Evolutionary conservation across 2,888 invertebrate genomes (phyloP).

Genomic region (Drosophila antonietae): DNA sequence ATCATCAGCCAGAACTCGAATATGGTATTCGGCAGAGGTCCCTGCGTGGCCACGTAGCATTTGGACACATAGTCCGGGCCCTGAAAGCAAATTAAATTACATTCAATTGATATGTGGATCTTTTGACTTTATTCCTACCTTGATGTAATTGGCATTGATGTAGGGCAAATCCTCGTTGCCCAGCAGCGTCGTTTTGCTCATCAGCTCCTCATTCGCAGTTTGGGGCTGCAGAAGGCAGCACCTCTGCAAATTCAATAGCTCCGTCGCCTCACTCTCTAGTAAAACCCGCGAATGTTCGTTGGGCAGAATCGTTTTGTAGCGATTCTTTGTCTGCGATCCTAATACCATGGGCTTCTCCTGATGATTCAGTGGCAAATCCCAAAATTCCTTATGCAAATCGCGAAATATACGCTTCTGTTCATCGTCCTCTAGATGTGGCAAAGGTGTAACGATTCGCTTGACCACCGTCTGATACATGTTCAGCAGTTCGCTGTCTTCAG

Average conservation of each 20-base stretch:
- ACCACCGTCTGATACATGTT: constrained; percentile 73
- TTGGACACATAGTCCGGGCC: constrained; percentile 95
- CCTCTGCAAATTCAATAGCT: constrained; percentile 55
- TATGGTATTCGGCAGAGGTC: constrained; percentile 94
- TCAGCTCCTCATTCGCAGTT: constrained; percentile 23
- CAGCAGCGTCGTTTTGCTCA: constrained; percentile 80
- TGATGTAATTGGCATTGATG: constrained; percentile 97
- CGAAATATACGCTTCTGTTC: constrained; percentile 88
- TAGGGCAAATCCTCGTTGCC: constrained; percentile 88
- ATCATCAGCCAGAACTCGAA: constrained; percentile 97
- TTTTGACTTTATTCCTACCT: constrained; percentile 86
- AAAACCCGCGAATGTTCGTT: constrained; percentile 94
- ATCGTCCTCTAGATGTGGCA: constrained; percentile 86
- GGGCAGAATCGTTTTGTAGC: constrained; percentile 95
- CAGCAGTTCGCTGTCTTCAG: constrained; percentile 79
- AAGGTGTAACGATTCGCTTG: constrained; percentile 49
- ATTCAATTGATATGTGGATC: neutral
- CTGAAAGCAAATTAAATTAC: constrained; percentile 85
- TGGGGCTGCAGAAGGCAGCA: constrained; percentile 35
- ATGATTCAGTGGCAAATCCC: constrained; percentile 96
- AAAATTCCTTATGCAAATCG: constrained; percentile 94
- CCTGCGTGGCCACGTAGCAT: constrained; percentile 96
- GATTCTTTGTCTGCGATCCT: constrained; percentile 94
- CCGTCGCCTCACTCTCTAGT: constrained; percentile 84
- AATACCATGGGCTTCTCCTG: constrained; percentile 95